phyloP scores from a whole-genome alignment of 1,140 invertebrate species.

The Papilio polytes region DNA sequence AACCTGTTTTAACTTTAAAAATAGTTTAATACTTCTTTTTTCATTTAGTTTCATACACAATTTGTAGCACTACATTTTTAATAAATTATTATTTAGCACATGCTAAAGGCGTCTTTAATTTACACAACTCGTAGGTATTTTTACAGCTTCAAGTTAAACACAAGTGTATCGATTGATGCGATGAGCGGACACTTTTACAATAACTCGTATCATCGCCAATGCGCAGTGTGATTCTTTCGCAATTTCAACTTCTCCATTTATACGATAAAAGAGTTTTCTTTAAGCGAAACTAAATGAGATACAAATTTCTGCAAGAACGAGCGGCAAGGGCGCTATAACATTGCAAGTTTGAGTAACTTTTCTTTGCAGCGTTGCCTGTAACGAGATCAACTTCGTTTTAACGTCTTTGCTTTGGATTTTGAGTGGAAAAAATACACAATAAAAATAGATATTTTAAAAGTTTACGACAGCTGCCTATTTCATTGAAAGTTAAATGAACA shows the following conservation, averaged over 20 bases:
- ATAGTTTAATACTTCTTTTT: too few relatives aligned
- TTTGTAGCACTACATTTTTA: too few relatives aligned
- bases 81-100: too few relatives aligned
- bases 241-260: constrained; percentile 23
- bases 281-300: constrained; percentile 35
- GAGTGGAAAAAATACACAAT: neutral
- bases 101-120: neutral
- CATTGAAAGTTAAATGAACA: neutral
- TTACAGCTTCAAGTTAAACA: neutral
- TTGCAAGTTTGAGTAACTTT: constrained; percentile 37
- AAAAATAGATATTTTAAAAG: neutral
- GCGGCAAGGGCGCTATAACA: constrained; percentile 33
- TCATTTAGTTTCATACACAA: too few relatives aligned
- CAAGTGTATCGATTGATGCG: neutral
- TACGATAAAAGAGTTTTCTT: constrained; percentile 27
- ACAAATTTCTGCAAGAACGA: constrained; percentile 39
- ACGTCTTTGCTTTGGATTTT: constrained; percentile 10
- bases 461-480: neutral
- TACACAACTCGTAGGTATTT: neutral
- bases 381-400: constrained; percentile 34
- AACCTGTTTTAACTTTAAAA: too few relatives aligned
- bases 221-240: neutral
- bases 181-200: neutral
- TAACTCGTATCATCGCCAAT: constrained; percentile 6
- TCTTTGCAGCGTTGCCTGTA: constrained; percentile 27